Base-by-base conservation (phyloP, 2,888 invertebrate species). In the Gibbula magus region DNA sequence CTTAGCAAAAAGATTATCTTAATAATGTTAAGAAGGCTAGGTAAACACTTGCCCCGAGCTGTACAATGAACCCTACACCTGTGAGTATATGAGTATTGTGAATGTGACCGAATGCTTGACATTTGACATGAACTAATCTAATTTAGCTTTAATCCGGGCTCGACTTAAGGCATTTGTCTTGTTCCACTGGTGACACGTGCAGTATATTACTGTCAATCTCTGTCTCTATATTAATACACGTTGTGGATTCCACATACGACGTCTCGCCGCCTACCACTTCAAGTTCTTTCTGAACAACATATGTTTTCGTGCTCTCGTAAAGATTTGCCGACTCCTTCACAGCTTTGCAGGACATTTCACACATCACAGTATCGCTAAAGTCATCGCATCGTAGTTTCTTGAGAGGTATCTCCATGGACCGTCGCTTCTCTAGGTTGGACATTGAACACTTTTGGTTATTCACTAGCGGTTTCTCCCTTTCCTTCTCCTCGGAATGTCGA, bases 391-490 rank as follows among this genome's bases (percentile, higher is more conserved):
- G 84, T 20, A 81, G 81, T 75, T 83, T 85, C 54, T 85, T 85
- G 39, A 81, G 66, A 2, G 85, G 85, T n/a, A 85, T 85, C 77
- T 85, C 85, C 82, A 85, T 81, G 20, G 85, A 85, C 79, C 81
- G 81, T 1, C 85, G 56, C 22, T 85, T 82, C n/a, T 54, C 74
- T n/a, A 70, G 29, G 29, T 76, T 75, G 29, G 54, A 35, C 29
- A 32, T 32, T 1, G 75, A 54, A 54, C 35, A 54, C 20, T 54
- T 53, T 18, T 75, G 75, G 20, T 75, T 54, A 0, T 35, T 18
- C 16, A 25, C 2, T 54, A 18, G 18, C 10, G 29, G 29, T 2
- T 29, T 54, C n/a, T 54, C 75, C 29, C 18, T 75, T 3, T 52
- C 74, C 1, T 25, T n/a, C 20, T n/a, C 25, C 29, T 75, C 75